These are phyloP conservation scores for Parauchenoglanis punctatus DNA, from an alignment of 2,797 vertebrate species.

Conservation along the genomic window DNA sequence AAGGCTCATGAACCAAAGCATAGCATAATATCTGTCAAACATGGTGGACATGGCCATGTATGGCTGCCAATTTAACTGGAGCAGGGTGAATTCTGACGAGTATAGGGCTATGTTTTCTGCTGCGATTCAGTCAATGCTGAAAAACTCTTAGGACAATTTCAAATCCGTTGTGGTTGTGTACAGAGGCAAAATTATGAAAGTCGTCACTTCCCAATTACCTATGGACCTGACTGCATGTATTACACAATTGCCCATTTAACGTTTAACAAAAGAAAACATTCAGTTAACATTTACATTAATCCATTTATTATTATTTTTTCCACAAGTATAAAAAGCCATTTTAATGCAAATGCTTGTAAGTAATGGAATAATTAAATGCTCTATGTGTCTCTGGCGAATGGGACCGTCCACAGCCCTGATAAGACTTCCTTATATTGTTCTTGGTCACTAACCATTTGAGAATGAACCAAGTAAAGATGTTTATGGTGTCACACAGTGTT, in stretches of 20 bases:
- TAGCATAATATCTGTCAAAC: no score
- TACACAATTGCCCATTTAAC: neutral
- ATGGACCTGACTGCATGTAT: no score
- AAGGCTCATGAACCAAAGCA: no score
- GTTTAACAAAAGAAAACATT: neutral
- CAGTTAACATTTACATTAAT: neutral
- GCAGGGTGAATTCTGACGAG: no score
- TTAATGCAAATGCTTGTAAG: neutral
- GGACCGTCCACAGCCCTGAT: neutral
- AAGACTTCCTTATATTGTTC: neutral
- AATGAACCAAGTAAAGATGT: neutral
- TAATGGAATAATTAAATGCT: neutral
- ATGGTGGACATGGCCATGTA: no score
- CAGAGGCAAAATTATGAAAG: no score
- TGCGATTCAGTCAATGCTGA: no score
- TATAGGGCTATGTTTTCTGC: no score
- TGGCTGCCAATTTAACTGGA: no score
- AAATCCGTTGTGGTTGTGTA: no score
- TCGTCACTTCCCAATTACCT: no score
- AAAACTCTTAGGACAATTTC: no score
- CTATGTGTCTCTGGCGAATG: neutral
- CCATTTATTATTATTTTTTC: neutral
- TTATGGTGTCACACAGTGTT: neutral
- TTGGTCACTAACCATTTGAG: neutral
- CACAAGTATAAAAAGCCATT: neutral